Percentiles rank a stretch among this genome's conserved stretches.
Evolutionary conservation across 2,797 vertebrate genomes (phyloP).

Genomic region (Malurus splendens): DNA sequence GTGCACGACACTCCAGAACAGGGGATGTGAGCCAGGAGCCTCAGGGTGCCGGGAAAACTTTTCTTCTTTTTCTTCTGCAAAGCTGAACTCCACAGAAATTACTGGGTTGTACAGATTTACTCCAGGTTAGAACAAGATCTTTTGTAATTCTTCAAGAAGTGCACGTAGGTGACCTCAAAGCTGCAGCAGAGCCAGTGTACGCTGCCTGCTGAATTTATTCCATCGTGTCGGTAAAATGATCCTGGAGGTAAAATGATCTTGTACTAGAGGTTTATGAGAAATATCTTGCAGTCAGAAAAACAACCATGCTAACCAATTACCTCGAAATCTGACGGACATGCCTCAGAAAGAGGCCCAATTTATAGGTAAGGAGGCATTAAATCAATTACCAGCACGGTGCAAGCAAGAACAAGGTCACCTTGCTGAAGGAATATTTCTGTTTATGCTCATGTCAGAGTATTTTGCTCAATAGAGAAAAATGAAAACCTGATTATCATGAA

Average conservation of each 20-base stretch:
- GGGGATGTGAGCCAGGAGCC: background rate
- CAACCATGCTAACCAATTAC: background rate
- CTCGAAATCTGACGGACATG: background rate
- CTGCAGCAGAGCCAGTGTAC: background rate
- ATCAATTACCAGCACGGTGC: constrained; percentile 9
- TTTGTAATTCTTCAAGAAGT: background rate
- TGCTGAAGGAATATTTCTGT: constrained; percentile 46
- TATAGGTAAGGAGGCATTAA: constrained; percentile 34
- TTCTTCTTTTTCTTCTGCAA: background rate
- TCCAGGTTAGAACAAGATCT: background rate
- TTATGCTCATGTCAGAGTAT: constrained; percentile 35
- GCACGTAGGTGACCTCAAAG: background rate
- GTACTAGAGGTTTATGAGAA: background rate
- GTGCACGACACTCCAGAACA: background rate
- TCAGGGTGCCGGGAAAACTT: background rate
- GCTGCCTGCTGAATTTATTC: background rate
- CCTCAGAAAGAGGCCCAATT: constrained; percentile 11
- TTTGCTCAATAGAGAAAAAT: constrained; percentile 42
- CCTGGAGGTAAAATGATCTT: background rate
- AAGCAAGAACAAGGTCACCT: constrained; percentile 61
- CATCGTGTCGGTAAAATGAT: background rate
- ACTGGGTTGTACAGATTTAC: background rate
- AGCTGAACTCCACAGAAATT: background rate
- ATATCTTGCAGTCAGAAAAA: constrained; percentile 8
- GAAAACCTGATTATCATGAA: constrained; percentile 51